Base-by-base conservation (phyloP, 2,113 vertebrate species). In the Myxocyprinus asiaticus region DNA sequence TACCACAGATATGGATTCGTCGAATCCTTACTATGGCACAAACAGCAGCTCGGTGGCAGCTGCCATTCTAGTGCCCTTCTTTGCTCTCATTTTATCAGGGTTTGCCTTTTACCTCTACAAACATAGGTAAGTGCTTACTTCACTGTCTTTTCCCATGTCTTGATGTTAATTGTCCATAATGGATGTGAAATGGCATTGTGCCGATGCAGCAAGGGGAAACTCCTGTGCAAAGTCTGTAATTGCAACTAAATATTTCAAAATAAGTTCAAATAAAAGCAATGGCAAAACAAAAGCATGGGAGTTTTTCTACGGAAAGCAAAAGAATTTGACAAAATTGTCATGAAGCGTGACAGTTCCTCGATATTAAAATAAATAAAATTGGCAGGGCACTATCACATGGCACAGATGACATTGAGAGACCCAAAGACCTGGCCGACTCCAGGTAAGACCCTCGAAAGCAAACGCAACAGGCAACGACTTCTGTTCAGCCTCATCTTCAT, bases 41-140 rank as follows among this genome's bases (percentile, higher is more conserved):
- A 99, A 97, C 89, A 98, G 98, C 81, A 98, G 98, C 91, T 99
- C 98, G 0, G 98, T 99, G 83, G 98, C 96, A 55, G 97, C 97
- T 79, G 98, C 98, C 86, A 99, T 99, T 63, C 89, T 99, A 78
- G 96, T 99, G 77, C 98, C 98, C 1, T 99, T 99, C 91, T 99
- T 98, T 87, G 97, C 97, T 50, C 96, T 99, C 70, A 98, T 99
- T 90, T 88, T 99, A 84, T 97, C 97, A 87, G 98, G 98, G 89
- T 98, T 99, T 90, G 97, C 97, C 61, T 99, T 99, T 95, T 98
- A 99, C 94, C 97, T 99, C 95, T 99, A 99, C 92, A 99, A 99
- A 95, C 97, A 99, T 95, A 99, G 97, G 98, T 99, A 93, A 80
- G 85, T 65, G 17, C 55, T 33, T 33, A 33, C 22, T 33, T 33